A percentile compares a stretch with the other conserved stretches of the same genome.
phyloP scores from a whole-genome alignment of 2,888 invertebrate species.

The Cheilosia impressa region DNA sequence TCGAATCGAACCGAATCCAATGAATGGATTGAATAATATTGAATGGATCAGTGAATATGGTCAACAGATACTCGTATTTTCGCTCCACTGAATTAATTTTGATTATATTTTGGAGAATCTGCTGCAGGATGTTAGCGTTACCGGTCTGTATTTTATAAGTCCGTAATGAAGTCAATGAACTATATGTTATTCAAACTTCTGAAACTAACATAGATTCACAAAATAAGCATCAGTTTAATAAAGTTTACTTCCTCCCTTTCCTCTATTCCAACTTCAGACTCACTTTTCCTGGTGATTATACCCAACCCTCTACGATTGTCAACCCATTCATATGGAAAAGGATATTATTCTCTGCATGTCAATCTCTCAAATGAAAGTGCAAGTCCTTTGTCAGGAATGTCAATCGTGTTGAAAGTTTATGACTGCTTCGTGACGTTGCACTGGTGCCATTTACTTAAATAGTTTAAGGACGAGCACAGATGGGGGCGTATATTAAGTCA shows the following conservation, averaged over 20 bases:
- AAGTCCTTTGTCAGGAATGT: slow-evolving; percentile 66
- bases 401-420: slow-evolving; percentile 64
- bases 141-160: background rate
- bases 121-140: slow-evolving; percentile 38
- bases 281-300: background rate
- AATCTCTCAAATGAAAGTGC: slow-evolving; percentile 60
- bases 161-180: background rate
- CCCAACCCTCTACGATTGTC: background rate
- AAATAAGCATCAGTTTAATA: background rate
- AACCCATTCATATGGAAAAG: background rate
- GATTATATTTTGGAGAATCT: slow-evolving; percentile 21
- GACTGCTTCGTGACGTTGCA: slow-evolving; percentile 67
- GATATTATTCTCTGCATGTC: slow-evolving; percentile 21
- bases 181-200: background rate
- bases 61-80: slow-evolving; percentile 27
- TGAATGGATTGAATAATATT: slow-evolving; percentile 34
- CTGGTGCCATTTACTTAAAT: slow-evolving; percentile 62
- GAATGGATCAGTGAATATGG: slow-evolving; percentile 21
- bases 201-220: no score
- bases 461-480: slow-evolving; percentile 41
- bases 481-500: slow-evolving; percentile 31
- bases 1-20: slow-evolving; percentile 43
- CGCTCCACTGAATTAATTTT: slow-evolving; percentile 48
- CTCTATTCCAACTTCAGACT: background rate
- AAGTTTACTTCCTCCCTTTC: background rate